Percentiles rank a stretch among this genome's conserved stretches.
Evolutionary conservation across 1,140 invertebrate species (phyloP).

Genomic region (Tetragonula clypearis): DNA sequence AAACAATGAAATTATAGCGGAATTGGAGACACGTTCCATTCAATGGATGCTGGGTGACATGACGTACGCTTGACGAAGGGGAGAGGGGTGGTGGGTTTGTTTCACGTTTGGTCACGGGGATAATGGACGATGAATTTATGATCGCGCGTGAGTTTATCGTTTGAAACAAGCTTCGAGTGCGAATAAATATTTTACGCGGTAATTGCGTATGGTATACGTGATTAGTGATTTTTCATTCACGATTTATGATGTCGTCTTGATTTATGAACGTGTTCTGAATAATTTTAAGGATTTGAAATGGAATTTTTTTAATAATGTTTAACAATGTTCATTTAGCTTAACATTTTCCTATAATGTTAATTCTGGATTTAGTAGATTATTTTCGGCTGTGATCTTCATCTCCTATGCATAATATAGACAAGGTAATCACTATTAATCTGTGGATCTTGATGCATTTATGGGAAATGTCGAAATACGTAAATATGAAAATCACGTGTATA

Average conservation of each 20-base stretch:
- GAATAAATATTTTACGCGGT: background rate
- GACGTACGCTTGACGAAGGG: background rate
- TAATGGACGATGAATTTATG: constrained; percentile 7
- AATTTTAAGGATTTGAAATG: background rate
- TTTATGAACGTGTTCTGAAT: background rate
- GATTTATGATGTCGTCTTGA: background rate
- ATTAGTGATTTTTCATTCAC: background rate
- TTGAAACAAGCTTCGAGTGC: background rate
- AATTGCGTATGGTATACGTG: background rate
- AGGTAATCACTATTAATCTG: no score
- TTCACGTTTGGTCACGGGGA: background rate
- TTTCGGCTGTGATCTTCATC: no score
- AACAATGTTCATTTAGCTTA: no score
- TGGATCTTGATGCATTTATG: background rate
- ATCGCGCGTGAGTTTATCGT: background rate
- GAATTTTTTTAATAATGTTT: no score
- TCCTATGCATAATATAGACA: no score
- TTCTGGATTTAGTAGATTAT: no score
- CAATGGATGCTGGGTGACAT: no score
- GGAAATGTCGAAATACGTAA: background rate
- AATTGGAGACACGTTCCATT: background rate
- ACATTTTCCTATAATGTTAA: no score
- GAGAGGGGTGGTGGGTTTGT: background rate
- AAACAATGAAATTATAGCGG: constrained; percentile 9
- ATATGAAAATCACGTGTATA: no score